Evolutionary conservation across 2,888 invertebrate genomes (phyloP), one percentile per base, ranked within the genome.

Genomic region (Phorcus lineatus): DNA sequence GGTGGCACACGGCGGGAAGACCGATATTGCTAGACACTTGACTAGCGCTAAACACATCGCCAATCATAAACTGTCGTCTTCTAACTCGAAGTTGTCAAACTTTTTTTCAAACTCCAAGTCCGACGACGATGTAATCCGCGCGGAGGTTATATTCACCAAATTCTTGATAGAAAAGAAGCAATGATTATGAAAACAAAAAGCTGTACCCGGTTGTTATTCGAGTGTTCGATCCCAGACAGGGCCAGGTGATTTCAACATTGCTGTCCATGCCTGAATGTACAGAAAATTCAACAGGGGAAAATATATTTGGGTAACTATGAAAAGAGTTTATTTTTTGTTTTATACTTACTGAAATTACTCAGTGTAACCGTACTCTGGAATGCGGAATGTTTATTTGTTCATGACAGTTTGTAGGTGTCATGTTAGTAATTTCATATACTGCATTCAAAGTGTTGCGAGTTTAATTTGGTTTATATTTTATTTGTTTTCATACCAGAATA

Each of bases 111-210:
- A 31, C 24, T 19, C 22, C 19, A 57, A 24, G 19, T 22, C 22
- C 57, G 57, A 57, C 57, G 22, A 57, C 19, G 19, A 19, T 24
- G 57, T 57, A 19, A 57, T 57, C 19, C 19, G 24, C 19, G 57
- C 57, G 24, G 57, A 57, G 24, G 57, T 57, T 57, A 19, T 57
- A 24, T 57, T 57, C 57, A 47, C 47, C 47, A 47, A 47, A 47
- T 47, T 47, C 47, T 57, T 57, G 24, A 57, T 57, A 22, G 57
- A 57, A 57, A 19, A 57, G 19, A 28, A 52, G 53, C 77, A 28
- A 13, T 57, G 79, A 79, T 40, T 66, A 66, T 67, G 66, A 53
- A 7, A 54, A 81, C 22, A 74, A n/a, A 47, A 77, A 77, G 55
- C 62, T 77, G 17, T 55, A 77, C 31, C 77, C 77, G 31, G 17